Base-by-base conservation (phyloP, 2,888 invertebrate genomes). In the Macrosiphum euphorbiae region DNA sequence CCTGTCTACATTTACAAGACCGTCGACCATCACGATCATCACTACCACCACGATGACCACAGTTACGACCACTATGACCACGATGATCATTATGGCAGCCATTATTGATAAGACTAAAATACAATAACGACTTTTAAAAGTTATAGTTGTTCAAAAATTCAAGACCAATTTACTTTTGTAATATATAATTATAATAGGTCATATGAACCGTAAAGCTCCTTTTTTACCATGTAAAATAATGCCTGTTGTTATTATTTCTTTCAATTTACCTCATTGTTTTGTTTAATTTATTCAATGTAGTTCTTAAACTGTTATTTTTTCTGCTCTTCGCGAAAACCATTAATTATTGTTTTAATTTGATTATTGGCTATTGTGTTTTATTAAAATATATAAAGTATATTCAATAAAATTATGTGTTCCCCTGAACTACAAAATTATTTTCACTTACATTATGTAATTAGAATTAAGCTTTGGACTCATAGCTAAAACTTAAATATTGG, bases 1-100 rank as follows among this genome's bases (percentile, higher is more conserved):
- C 93, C 93, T 11, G 93, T 94, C 11, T 90, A 90, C 84, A 86
- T 94, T 13, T 92, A 92, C 86, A 94, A 94, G 28, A 35, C 58
- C 20, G 26, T 58, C 52, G 93, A 94, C 28, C 93, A 93, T 84
- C 44, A 93, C 41, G 13, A 93, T 35, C 16, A 88, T 24, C 44
- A 94, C 5, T 16, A 94, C n/a, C 13, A 94, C 35, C 52, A 93
- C 26, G 58, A 92, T 26, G 92, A 87, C n/a, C 92, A 92, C 52
- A 52, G 52, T 16, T n/a, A 90, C 13, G 89, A 61, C n/a, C 52
- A 93, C 8, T 52, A 93, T 41, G 24, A 61, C 26, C 28, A 94
- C 50, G 47, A 93, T 13, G 50, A 94, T 28, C 93, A 94, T 89
- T 94, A 94, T 41, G 90, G 41, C 10, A 93, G 93, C n/a, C 93